Conservation (phyloP, 2,797 vertebrate species). For the Eospalax fontanierii region DNA sequence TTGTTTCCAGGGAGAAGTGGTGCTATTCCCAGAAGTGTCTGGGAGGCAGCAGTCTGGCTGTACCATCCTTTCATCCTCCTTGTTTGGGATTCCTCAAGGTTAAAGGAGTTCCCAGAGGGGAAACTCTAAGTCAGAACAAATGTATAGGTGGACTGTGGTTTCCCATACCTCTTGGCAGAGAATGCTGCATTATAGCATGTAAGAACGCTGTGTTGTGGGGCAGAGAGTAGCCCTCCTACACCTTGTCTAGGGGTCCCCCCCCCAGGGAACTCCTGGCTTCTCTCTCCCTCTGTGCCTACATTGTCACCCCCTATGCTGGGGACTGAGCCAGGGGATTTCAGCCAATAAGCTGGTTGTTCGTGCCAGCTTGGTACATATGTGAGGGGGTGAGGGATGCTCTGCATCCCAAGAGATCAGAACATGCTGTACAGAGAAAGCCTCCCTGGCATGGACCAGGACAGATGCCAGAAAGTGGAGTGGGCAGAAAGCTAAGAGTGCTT, state of each 20-base stretch:
- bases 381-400: conserved; percentile 59
- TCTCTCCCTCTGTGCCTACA: conserved; percentile 13
- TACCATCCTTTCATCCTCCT: neutral
- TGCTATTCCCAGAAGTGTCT: neutral
- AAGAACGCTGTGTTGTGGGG: neutral
- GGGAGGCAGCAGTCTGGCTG: neutral
- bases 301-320: conserved; percentile 25
- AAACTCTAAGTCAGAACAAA: neutral
- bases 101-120: neutral
- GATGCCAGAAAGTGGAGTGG: conserved; percentile 57
- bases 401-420: conserved; percentile 41
- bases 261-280: conserved; percentile 40
- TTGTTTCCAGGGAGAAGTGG: neutral
- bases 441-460: conserved; percentile 58
- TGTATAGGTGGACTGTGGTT: neutral
- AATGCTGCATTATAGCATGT: neutral
- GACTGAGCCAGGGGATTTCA: conserved; percentile 51
- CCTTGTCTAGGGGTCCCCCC: neutral
- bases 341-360: conserved; percentile 57
- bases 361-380: conserved; percentile 57
- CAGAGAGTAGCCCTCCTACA: neutral
- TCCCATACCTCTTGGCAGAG: neutral
- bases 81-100: neutral
- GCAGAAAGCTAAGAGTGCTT: conserved; percentile 13
- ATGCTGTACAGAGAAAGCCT: neutral